A percentile compares a stretch with the other conserved stretches of the same genome.
phyloP scores from a whole-genome alignment of 2,113 vertebrate species.

The Pelobates fuscus region DNA sequence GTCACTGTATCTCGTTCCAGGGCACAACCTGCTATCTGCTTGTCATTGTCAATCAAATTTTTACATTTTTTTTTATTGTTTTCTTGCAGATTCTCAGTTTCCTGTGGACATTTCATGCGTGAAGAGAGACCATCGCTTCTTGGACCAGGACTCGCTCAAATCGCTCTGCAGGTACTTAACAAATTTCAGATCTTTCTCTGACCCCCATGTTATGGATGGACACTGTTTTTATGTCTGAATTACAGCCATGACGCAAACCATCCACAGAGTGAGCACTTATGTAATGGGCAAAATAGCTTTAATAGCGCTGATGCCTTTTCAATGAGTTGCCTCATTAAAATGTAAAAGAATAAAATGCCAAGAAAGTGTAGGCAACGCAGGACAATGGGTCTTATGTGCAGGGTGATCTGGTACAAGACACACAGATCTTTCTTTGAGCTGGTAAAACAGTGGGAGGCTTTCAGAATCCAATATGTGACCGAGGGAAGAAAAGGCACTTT shows the following conservation, averaged over 20 bases:
- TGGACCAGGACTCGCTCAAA: constrained; percentile 81
- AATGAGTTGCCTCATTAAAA: too few relatives aligned
- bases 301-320: too few relatives aligned
- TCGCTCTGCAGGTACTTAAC: constrained; percentile 76
- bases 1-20: fast-evolving
- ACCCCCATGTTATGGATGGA: too few relatives aligned
- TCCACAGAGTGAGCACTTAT: too few relatives aligned
- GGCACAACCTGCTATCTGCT: too few relatives aligned
- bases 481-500: constrained; percentile 7
- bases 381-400: neutral
- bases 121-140: constrained; percentile 79
- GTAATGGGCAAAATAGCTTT: too few relatives aligned
- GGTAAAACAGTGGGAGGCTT: neutral
- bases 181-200: neutral
- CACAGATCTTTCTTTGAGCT: neutral
- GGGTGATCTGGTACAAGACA: neutral
- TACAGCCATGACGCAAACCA: too few relatives aligned
- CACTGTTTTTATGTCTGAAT: too few relatives aligned
- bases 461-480: neutral
- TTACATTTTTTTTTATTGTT: too few relatives aligned
- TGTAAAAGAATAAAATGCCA: too few relatives aligned
- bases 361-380: too few relatives aligned
- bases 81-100: constrained; percentile 62
- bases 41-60: neutral
- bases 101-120: constrained; percentile 77